Conservation (phyloP, 1,140 invertebrate genomes). For the Macrotrachela quadricornifera region DNA sequence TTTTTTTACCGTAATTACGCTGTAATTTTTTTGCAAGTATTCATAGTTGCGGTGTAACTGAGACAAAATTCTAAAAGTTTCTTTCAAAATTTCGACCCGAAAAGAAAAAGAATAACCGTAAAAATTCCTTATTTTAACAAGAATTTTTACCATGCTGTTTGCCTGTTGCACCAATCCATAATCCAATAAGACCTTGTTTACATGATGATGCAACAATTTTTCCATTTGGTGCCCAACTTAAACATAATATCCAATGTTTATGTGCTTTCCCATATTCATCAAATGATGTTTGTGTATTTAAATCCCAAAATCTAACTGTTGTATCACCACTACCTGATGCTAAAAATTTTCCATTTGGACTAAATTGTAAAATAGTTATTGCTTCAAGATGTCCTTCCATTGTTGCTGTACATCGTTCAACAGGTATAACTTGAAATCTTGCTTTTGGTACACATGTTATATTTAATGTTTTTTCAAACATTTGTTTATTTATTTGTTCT, state of each 20-base stretch:
- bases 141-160: slow-evolving; percentile 47
- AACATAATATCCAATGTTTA: slow-evolving; percentile 79
- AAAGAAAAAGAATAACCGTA: too few relatives aligned
- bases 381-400: slow-evolving; percentile 83
- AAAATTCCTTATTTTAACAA: too few relatives aligned
- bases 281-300: slow-evolving; percentile 75
- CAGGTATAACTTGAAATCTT: slow-evolving; percentile 47
- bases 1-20: too few relatives aligned
- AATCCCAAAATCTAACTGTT: slow-evolving; percentile 89
- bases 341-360: slow-evolving; percentile 56
- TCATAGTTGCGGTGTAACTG: too few relatives aligned
- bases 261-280: slow-evolving; percentile 64
- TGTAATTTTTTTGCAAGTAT: too few relatives aligned
- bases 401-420: slow-evolving; percentile 41
- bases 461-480: slow-evolving; percentile 41
- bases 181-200: slow-evolving; percentile 54
- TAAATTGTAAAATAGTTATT: slow-evolving; percentile 74
- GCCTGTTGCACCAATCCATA: slow-evolving; percentile 38
- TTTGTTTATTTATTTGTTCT: slow-evolving; percentile 27
- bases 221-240: slow-evolving; percentile 84
- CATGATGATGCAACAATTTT: slow-evolving; percentile 74
- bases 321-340: slow-evolving; percentile 92
- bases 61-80: too few relatives aligned
- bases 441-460: slow-evolving; percentile 90
- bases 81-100: too few relatives aligned